Percentiles rank a stretch among this genome's conserved stretches.
These are phyloP conservation scores for Cotesia glomerata DNA, from an alignment of 1,140 invertebrate species.

Conservation along the genomic window DNA sequence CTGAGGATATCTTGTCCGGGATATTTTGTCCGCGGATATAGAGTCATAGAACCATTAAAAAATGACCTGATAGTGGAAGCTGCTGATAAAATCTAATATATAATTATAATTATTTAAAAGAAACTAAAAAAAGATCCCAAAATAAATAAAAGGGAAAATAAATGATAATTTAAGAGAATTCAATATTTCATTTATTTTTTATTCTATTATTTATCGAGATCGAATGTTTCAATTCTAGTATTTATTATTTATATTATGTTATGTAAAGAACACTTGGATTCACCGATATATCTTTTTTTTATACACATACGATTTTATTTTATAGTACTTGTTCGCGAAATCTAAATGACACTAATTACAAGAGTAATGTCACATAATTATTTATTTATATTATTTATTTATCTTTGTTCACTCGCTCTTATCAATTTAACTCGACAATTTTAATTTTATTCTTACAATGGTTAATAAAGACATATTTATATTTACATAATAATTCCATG, in stretches of 20 bases:
- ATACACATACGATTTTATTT: too few relatives aligned
- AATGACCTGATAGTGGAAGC: too few relatives aligned
- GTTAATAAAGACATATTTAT: too few relatives aligned
- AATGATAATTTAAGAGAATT: constrained; percentile 12
- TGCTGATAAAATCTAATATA: too few relatives aligned
- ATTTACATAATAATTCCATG: too few relatives aligned
- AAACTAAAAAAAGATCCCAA: constrained; percentile 34
- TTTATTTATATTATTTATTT: neutral
- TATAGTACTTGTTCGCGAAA: neutral
- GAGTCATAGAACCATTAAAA: too few relatives aligned
- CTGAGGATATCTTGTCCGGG: too few relatives aligned
- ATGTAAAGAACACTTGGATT: neutral
- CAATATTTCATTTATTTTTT: constrained; percentile 1
- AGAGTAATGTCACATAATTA: neutral
- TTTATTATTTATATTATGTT: constrained; percentile 5
- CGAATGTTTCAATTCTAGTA: constrained; percentile 13
- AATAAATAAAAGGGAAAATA: constrained; percentile 38
- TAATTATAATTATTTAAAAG: constrained; percentile 47
- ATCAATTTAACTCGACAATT: neutral
- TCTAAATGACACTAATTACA: neutral
- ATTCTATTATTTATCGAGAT: constrained; percentile 28
- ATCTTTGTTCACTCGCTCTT: constrained; percentile 3
- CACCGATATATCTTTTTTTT: too few relatives aligned
- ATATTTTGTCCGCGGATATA: too few relatives aligned
- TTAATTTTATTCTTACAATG: neutral